Conservation (phyloP, 2,797 vertebrate genomes). For the Hemitrygon akajei region DNA sequence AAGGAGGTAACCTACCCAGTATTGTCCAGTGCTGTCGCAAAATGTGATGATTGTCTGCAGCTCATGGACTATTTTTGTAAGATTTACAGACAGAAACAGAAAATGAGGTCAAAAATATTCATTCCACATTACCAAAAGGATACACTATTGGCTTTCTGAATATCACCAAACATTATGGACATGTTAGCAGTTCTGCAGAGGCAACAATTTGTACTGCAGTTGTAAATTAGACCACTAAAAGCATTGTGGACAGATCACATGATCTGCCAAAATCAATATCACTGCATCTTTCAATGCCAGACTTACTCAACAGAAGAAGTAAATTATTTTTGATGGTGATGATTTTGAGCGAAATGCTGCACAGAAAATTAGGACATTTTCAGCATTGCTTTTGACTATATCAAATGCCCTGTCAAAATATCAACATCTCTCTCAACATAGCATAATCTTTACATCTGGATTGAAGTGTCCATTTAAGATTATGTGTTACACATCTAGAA, state of each 20-base stretch:
- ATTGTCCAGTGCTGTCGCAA: not conserved
- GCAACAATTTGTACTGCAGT: not conserved
- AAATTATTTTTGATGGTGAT: not conserved
- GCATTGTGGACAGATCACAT: not conserved
- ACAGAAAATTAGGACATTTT: not conserved
- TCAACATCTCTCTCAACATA: not conserved
- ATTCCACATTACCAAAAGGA: not conserved
- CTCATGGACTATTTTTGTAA: not conserved
- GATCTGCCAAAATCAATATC: not conserved
- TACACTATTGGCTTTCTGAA: no score
- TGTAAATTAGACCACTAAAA: not conserved
- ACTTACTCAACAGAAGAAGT: not conserved
- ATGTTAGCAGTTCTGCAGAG: not conserved
- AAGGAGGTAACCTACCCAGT: not conserved
- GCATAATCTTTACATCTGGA: not conserved
- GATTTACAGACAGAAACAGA: not conserved
- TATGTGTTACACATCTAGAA: not conserved
- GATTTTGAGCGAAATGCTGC: not conserved
- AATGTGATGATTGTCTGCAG: not conserved
- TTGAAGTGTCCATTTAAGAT: not conserved
- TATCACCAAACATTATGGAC: not conserved
- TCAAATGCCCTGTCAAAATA: not conserved
- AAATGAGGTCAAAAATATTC: not conserved
- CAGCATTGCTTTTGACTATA: not conserved
- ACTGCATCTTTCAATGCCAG: not conserved